Evolutionary conservation across 1,140 invertebrate species (phyloP).

Genomic region (Brachionus plicatilis): DNA sequence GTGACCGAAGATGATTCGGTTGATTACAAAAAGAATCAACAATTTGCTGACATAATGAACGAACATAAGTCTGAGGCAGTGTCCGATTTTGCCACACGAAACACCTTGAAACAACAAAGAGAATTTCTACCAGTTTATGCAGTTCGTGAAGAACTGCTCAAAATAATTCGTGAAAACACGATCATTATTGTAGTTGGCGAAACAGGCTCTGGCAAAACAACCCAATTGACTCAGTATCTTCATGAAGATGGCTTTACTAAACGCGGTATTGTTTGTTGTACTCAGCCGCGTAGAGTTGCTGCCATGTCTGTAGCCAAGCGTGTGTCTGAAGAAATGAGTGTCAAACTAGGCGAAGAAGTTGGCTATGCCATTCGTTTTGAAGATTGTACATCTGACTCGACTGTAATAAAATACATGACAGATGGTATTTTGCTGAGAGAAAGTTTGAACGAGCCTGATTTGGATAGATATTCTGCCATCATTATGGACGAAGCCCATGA

Average conservation of each 20-base stretch:
- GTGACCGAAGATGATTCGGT: conserved; percentile 52
- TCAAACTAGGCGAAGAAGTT: conserved; percentile 69
- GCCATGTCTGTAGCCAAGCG: conserved; percentile 99
- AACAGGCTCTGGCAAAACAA: conserved; percentile 97
- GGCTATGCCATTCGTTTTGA: conserved; percentile 99
- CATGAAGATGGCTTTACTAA: conserved; percentile 94
- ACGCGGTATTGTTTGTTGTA: conserved; percentile 90
- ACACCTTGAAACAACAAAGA: conserved; percentile 71
- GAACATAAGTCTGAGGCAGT: conserved; percentile 63
- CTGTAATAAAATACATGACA: conserved; percentile 98
- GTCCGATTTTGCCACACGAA: conserved; percentile 82
- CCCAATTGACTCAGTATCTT: conserved; percentile 95
- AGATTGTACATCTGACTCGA: conserved; percentile 82
- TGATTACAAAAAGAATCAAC: conserved; percentile 71
- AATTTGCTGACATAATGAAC: conserved; percentile 91
- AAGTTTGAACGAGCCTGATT: conserved; percentile 83
- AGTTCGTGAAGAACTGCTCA: conserved; percentile 67
- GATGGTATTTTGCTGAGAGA: conserved; percentile 94
- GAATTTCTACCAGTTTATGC: conserved; percentile 92
- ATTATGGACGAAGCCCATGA: conserved; percentile 99
- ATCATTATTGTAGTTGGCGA: conserved; percentile 95
- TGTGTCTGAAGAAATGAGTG: conserved; percentile 94
- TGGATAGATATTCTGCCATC: conserved; percentile 89
- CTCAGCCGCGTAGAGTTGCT: conserved; percentile 83
- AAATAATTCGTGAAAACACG: conserved; percentile 83